Evolutionary conservation across 2,797 vertebrate genomes (phyloP), one percentile per base, ranked within the genome.

Genomic region (Danio aesculapii): DNA sequence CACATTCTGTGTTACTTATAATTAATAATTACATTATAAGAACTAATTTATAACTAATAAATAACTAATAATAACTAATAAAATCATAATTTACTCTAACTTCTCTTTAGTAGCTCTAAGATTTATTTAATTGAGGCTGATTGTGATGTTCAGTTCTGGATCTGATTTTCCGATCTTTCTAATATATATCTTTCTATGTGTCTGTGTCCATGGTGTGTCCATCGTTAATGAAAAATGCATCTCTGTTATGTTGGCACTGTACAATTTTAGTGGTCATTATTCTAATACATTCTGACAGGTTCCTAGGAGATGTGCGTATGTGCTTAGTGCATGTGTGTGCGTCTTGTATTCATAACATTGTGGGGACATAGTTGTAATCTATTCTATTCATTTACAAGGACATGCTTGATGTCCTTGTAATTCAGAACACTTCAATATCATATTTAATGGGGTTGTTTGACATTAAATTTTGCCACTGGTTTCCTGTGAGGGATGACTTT

Each of bases 201-300:
- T 46, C 13, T 46, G 64, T 16, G 66, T 59, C 58, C 21, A 17
- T 30, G 4, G 6, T 59, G 58, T 30, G 8, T 59, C 0, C 58
- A 17, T 59, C n/a, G 6, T 17, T 3, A 59, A 59, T 55, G 70
- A 21, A 74, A 46, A 50, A 17, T 47, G 21, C 47, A 41, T 47
- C 11, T 39, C 16, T 50, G 8, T 59, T 39, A 59, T 62, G 13
- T 68, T 71, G 49, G n/a, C 53, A n/a, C 16, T 59, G 50, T 77
- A n/a, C 53, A 41, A 66, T 64, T 64, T 21, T 76, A 55, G 64
- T 44, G 74, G n/a, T 55, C 62, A 66, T 77, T 77, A 57, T 21
- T 55, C 50, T 67, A 57, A 77, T 77, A 19, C 11, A 21, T 46
- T 21, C 49, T 77, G 75, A 77, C 62, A 77, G 17, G 63, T 67